Evolutionary conservation across 2,113 vertebrate species (phyloP), one percentile per base, ranked within the genome.

Genomic region (Neomonachus schauinslandi): DNA sequence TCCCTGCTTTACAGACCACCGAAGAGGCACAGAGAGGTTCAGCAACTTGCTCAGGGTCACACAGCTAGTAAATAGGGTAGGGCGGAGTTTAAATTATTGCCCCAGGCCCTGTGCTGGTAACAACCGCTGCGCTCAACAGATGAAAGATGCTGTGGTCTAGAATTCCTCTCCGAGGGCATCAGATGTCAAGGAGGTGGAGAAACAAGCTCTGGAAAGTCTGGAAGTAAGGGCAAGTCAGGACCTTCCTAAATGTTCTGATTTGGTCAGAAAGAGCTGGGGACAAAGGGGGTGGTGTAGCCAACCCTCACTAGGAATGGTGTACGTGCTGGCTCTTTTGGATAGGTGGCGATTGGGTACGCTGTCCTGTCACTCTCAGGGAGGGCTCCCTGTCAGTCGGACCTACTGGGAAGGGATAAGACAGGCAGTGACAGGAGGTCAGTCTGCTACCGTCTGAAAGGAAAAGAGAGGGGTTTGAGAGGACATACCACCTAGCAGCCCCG

Each of bases 241-340:
- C 24, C 55, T 71, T 77, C 53, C 57, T 16, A 18, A 71, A 28
- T 24, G 76, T 28, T 53, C 28, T 2, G 26, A 31, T 79, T 79
- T 69, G 42, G 22, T 81, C 16, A 10, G 33, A 71, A 91, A n/a
- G 36, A 72, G 39, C 55, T 10, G 57, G 57, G 19, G 16, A 33
- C 5, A 0, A 1, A 9, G 7, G 3, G 21, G 65, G 9, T 0
- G 18, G 14, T 24, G 14, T 49, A 39, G 21, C 39, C 82, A 59
- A 2, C 2, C 1, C 79, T 42, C 21, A 49, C 46, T 16, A 9
- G 57, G 53, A 55, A 28, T 7, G 11, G 26, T 15, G 31, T 18
- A 1, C 4, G 4, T 31, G 28, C 39, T 83, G 69, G 31, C 39
- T 21, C 7, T 77, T 51, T 77, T 46, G 77, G 53, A 39, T 51